Evolutionary conservation across 1,140 invertebrate genomes (phyloP).

Genomic region (Sinonovacula constricta): DNA sequence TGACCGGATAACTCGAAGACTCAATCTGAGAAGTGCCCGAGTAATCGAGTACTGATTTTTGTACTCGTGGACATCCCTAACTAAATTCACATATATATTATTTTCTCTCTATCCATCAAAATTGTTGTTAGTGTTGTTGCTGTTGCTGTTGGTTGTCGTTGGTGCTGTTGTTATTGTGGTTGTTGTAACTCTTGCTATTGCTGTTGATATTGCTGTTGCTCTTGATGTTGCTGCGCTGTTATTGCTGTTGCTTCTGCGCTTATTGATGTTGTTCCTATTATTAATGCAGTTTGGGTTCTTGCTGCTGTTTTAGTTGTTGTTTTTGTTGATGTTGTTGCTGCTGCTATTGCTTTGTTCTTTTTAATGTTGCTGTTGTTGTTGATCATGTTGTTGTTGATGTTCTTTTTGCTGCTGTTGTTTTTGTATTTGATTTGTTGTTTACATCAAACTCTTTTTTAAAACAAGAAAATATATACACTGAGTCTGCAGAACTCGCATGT

Average conservation of each 20-base stretch:
- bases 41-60: too few species aligned
- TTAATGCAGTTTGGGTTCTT: background rate
- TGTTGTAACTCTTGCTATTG: background rate
- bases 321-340: background rate
- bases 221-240: background rate
- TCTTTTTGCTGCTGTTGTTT: background rate
- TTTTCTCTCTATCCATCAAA: too few species aligned
- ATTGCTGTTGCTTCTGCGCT: background rate
- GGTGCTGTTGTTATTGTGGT: background rate
- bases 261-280: background rate
- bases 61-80: too few species aligned
- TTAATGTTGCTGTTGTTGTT: constrained; percentile 1
- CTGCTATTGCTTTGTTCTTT: background rate
- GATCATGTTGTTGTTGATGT: background rate
- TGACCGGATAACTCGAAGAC: too few species aligned
- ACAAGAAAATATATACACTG: too few species aligned
- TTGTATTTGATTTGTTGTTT: too few species aligned
- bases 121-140: background rate
- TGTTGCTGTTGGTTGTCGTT: constrained; percentile 3
- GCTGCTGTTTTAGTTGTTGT: background rate
- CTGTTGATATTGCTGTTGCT: constrained; percentile 1
- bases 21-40: too few species aligned
- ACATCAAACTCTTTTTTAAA: too few species aligned
- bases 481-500: too few species aligned
- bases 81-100: too few species aligned